Evolutionary conservation across 2,113 vertebrate species (phyloP).

Genomic region (Tetrax tetrax): DNA sequence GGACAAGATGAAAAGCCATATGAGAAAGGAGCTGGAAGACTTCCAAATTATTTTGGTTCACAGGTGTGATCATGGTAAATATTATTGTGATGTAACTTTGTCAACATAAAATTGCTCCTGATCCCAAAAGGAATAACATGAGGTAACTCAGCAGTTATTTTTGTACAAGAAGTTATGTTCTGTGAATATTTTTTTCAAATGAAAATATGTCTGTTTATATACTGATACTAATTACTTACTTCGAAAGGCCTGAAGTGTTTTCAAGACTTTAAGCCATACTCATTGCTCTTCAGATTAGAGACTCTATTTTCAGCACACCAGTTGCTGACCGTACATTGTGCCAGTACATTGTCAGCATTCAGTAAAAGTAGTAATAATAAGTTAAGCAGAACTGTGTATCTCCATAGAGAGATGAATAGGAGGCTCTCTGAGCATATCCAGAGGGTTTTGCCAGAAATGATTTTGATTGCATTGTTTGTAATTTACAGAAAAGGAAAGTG

Average conservation of each 20-base stretch:
- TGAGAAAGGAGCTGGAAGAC: not conserved
- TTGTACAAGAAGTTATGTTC: not conserved
- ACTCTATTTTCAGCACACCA: slow-evolving; percentile 58
- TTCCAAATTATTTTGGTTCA: slow-evolving; percentile 10
- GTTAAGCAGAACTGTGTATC: not conserved
- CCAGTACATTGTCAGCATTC: slow-evolving; percentile 65
- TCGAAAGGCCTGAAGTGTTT: slow-evolving; percentile 5
- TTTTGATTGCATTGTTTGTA: not conserved
- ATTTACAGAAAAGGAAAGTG: not conserved
- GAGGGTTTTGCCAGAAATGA: not conserved
- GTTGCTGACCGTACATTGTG: slow-evolving; percentile 36
- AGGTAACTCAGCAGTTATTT: not conserved
- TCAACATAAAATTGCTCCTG: not conserved
- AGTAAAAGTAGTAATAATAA: slow-evolving; percentile 9
- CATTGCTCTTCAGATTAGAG: slow-evolving; percentile 51
- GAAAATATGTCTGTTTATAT: not conserved
- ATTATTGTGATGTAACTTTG: slow-evolving; percentile 4
- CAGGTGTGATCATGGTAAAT: not conserved
- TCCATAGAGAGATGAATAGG: not conserved
- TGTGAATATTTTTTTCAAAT: not conserved
- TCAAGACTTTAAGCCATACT: not conserved
- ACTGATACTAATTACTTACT: not conserved
- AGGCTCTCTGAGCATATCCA: not conserved
- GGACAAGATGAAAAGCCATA: not conserved
- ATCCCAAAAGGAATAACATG: not conserved